Evolutionary conservation across 2,888 invertebrate genomes (phyloP).

Genomic region (Elysia crispata): DNA sequence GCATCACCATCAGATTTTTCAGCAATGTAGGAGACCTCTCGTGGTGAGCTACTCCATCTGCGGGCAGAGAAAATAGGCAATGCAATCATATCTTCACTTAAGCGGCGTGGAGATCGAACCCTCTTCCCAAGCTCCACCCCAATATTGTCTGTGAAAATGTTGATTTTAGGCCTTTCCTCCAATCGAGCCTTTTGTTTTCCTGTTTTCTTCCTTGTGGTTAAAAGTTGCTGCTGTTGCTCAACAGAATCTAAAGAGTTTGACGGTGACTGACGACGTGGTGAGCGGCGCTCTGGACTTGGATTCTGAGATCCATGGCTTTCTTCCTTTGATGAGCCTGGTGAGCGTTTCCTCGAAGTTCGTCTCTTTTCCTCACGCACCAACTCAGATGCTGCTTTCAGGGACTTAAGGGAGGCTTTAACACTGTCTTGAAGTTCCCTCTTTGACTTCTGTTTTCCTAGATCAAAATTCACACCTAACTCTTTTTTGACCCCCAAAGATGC

Average conservation of each 20-base stretch:
- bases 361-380: conserved; percentile 43
- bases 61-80: conserved; percentile 44
- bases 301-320: neutral
- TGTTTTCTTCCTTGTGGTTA: conserved; percentile 1
- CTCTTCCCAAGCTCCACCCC: conserved; percentile 45
- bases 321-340: neutral
- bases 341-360: neutral
- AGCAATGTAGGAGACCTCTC: conserved; percentile 21
- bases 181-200: neutral
- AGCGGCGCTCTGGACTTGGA: neutral
- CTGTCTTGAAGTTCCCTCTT: neutral
- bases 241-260: conserved; percentile 11
- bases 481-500: too few relatives aligned
- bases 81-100: conserved; percentile 49
- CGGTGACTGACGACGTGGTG: conserved; percentile 30
- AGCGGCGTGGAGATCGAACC: conserved; percentile 50
- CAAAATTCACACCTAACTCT: neutral
- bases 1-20: neutral
- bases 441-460: neutral
- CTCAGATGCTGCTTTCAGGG: conserved; percentile 40
- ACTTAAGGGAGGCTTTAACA: conserved; percentile 23
- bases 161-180: conserved; percentile 44
- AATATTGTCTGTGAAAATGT: conserved; percentile 47
- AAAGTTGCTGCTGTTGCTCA: neutral
- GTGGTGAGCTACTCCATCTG: conserved; percentile 31